Conservation (phyloP, 2,888 invertebrate species). For the Cerceris ruficornis region DNA sequence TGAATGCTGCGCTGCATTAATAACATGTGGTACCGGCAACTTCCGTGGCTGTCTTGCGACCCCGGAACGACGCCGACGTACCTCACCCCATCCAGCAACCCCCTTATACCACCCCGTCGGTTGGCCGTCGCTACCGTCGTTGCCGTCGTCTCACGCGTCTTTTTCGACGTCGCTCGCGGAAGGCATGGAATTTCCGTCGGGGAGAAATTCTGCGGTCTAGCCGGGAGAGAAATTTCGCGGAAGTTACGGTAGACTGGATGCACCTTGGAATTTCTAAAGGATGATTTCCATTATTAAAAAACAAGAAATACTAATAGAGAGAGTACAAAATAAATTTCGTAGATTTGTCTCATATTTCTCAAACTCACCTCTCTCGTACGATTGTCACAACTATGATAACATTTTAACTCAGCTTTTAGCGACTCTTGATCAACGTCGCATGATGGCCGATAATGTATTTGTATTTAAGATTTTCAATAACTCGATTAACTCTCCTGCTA, state of each 20-base stretch:
- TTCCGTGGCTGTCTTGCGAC: constrained; percentile 13
- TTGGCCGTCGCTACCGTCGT: not conserved
- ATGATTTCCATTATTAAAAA: too few relatives aligned
- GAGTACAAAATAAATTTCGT: too few relatives aligned
- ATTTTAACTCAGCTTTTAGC: too few relatives aligned
- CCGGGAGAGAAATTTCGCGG: not conserved
- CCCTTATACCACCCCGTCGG: not conserved
- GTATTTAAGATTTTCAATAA: too few relatives aligned
- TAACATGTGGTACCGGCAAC: constrained; percentile 46
- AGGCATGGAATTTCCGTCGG: not conserved
- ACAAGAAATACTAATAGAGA: too few relatives aligned
- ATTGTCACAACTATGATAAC: too few relatives aligned
- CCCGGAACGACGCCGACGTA: not conserved
- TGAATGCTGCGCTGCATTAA: constrained; percentile 56
- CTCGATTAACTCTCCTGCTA: too few relatives aligned
- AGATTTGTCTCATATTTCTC: too few relatives aligned
- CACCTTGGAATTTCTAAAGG: not conserved
- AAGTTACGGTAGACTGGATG: not conserved
- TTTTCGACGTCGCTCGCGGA: constrained; percentile 1
- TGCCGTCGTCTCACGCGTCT: not conserved
- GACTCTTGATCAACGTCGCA: too few relatives aligned
- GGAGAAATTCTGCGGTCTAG: not conserved
- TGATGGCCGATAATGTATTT: too few relatives aligned
- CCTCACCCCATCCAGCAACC: not conserved
- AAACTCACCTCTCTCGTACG: too few relatives aligned